Percentiles rank a stretch among this genome's conserved stretches.
phyloP scores from a whole-genome alignment of 2,113 vertebrate species.

The Bufo gargarizans region DNA sequence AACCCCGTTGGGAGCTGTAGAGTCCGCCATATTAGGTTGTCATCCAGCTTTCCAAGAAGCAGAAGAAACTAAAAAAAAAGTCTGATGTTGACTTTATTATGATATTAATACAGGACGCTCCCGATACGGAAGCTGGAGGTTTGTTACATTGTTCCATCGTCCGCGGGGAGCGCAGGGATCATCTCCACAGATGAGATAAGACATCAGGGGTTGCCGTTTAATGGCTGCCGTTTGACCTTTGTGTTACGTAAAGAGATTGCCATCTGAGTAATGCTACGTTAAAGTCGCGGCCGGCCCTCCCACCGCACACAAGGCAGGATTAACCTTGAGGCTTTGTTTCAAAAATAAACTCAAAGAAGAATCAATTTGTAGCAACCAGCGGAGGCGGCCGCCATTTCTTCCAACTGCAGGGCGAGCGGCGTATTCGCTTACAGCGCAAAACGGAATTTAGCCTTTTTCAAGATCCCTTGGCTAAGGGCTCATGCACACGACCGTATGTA shows the following conservation, averaged over 20 bases:
- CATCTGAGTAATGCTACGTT: slow-evolving; percentile 38
- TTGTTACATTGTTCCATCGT: not conserved
- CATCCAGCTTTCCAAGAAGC: not conserved
- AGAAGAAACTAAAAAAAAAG: not conserved
- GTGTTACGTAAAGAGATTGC: slow-evolving; percentile 51
- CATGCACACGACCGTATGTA: not conserved
- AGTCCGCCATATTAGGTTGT: not conserved
- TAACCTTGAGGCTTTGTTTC: slow-evolving; percentile 49
- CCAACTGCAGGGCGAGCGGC: not conserved
- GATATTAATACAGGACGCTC: not conserved
- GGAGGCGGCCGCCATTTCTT: slow-evolving; percentile 11
- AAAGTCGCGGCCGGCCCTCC: slow-evolving; percentile 25
- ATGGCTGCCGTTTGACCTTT: slow-evolving; percentile 34
- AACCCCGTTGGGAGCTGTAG: not conserved
- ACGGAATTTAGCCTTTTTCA: not conserved
- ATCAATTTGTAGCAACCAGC: slow-evolving; percentile 26
- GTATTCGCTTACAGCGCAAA: not conserved
- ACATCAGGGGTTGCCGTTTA: not conserved
- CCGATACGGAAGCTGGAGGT: not conserved
- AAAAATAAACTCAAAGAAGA: slow-evolving; percentile 41
- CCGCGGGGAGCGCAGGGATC: no score
- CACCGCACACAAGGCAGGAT: slow-evolving; percentile 31
- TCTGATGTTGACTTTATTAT: not conserved
- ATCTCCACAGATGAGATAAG: not conserved
- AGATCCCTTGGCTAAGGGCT: not conserved